Evolutionary conservation across 2,888 invertebrate genomes (phyloP).

Genomic region (Caenorhabditis japonica): DNA sequence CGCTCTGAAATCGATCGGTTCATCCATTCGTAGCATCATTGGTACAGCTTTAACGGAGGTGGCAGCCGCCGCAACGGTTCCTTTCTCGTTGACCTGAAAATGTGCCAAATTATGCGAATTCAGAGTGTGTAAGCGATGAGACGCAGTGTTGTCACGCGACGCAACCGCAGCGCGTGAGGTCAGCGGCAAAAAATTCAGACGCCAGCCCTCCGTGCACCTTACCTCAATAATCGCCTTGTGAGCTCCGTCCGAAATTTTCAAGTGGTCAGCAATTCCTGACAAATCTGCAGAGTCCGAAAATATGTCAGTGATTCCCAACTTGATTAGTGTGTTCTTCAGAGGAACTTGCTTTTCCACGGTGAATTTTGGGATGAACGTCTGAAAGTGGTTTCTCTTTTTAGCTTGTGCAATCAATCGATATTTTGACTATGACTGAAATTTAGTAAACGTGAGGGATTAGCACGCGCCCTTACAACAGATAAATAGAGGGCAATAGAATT

Average conservation of each 20-base stretch:
- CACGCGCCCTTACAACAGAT: too few species aligned
- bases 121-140: too few species aligned
- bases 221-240: slow-evolving; percentile 72
- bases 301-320: slow-evolving; percentile 35
- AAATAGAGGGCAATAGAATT: too few species aligned
- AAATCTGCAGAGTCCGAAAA: slow-evolving; percentile 43
- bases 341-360: slow-evolving; percentile 32
- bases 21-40: slow-evolving; percentile 1
- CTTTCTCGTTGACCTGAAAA: slow-evolving; percentile 62
- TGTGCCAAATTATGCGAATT: background rate
- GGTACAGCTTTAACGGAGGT: slow-evolving; percentile 53
- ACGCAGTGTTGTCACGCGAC: too few species aligned
- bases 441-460: too few species aligned
- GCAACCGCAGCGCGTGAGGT: too few species aligned
- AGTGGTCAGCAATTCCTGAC: slow-evolving; percentile 28
- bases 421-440: slow-evolving; percentile 3
- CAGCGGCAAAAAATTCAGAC: too few species aligned
- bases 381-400: too few species aligned
- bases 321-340: slow-evolving; percentile 17
- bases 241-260: slow-evolving; percentile 65
- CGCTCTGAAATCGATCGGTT: slow-evolving; percentile 54
- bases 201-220: too few species aligned
- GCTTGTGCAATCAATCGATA: too few species aligned
- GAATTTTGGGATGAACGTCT: slow-evolving; percentile 47
- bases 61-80: slow-evolving; percentile 65